Evolutionary conservation across 2,113 vertebrate species (phyloP).

Genomic region (Garra rufa): DNA sequence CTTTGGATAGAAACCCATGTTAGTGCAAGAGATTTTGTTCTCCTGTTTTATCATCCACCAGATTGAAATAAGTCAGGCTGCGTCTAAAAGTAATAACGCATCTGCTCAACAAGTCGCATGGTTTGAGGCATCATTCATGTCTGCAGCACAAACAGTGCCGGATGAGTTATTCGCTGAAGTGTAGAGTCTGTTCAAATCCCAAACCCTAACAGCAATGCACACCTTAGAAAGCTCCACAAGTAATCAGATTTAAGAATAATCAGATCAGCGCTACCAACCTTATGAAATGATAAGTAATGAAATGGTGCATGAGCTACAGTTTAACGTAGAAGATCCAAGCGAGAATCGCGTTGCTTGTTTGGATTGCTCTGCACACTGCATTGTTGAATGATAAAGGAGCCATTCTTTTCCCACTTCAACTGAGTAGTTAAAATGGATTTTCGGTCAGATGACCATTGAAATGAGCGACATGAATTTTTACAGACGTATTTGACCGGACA

Average conservation of each 20-base stretch:
- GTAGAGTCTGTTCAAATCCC: not conserved
- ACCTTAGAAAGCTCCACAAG: not conserved
- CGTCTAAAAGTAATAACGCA: constrained; percentile 1
- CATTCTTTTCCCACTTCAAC: not conserved
- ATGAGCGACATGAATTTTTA: not conserved
- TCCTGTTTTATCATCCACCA: not conserved
- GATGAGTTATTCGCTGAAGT: not conserved
- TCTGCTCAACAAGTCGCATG: not conserved
- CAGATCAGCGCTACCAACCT: not conserved
- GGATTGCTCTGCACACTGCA: not conserved
- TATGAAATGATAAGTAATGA: constrained; percentile 1
- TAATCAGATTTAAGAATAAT: constrained; percentile 18
- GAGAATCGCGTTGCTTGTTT: not conserved
- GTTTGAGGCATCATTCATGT: not conserved
- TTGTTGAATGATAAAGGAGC: not conserved
- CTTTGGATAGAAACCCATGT: not conserved
- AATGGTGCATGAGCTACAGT: not conserved
- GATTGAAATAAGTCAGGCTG: constrained; percentile 4
- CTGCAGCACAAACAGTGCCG: not conserved
- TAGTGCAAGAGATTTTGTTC: not conserved
- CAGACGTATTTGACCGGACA: not conserved
- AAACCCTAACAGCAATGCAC: not conserved
- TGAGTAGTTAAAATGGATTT: not conserved
- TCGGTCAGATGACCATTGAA: not conserved
- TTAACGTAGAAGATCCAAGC: not conserved